Base-by-base conservation (phyloP, 2,888 invertebrate genomes). In the Tolmerus cingulatus region DNA sequence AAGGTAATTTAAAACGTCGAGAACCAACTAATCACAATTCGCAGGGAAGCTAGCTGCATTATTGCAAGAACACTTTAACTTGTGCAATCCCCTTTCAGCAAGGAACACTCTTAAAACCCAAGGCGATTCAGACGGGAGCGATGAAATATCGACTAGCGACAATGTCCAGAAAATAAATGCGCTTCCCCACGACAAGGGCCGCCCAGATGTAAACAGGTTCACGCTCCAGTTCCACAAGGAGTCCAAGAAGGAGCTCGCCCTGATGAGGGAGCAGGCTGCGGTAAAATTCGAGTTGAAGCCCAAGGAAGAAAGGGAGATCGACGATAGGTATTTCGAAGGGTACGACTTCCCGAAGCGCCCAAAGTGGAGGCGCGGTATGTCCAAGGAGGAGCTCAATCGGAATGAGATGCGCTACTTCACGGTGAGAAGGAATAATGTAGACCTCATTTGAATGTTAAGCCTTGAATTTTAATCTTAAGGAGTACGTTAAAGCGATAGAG, bases 271-370 rank as follows among this genome's bases (percentile, higher is more conserved):
- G 90, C 93, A 95, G 43, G 96, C 96, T 0, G 93, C 93, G 16
- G 93, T 93, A 87, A 92, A 94, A 0, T 89, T 91, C 5, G 87
- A 89, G 0, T 92, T 93, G n/a, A 93, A 95, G 0, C 90, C 94
- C 0, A 94, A 95, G 87, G 92, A 93, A 37, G 94, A 95, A 2
- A 93, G 97, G 89, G 97, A 97, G 93, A 94, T 96, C 46, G 94
- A 94, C 0, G 94, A 94, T 16, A 93, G 95, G 74, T 96, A 94
- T 92, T 98, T 96, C 91, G 90, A 93, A 0, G 95, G 94, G 5
- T 92, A 97, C 74, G 95, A 96, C 89, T 97, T 97, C 92, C 98
- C 98, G 0, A 96, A 95, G 90, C 93, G 98, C 87, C 98, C 98
- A 0, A 93, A 95, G 0, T 99, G 98, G 98, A 94, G 95, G 90